Base-by-base conservation (phyloP, 1,140 invertebrate species). In the Leucophenga varia region DNA sequence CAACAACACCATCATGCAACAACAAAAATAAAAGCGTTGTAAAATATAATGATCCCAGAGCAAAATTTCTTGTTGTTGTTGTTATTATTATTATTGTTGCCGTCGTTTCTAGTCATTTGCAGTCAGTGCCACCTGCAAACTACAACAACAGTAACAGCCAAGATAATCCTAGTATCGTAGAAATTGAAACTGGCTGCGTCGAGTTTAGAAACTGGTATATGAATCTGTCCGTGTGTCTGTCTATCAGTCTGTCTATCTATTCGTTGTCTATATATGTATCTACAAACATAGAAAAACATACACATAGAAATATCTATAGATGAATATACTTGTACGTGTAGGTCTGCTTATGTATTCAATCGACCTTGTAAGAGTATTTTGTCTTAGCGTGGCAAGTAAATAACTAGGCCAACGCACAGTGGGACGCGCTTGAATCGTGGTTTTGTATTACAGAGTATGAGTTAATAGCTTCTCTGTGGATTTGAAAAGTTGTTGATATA, bases 121-220 rank as follows among this genome's bases (percentile, higher is more conserved):
- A 37, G n/a, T n/a, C n/a, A 37, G 49, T 63, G 52, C 49, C 63
- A 67, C 59, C 63, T 65, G 63, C 63, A 63, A 47, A 47, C 59
- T 54, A 50, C 54, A 50, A 47, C 55, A 49, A 28, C 43, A 41
- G 43, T 59, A 54, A 44, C 47, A 52, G 45, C 51, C n/a, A n/a
- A 67, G 59, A 68, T 67, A 67, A 67, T 67, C 63, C 63, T 64
- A 67, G 59, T 67, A n/a, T n/a, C n/a, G n/a, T n/a, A 67, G 63
- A 67, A 67, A 67, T 67, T 67, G 64, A 67, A 67, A 67, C 63
- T 67, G 65, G 63, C 63, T 68, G 64, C 56, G 63, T 59, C 63
- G 67, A 65, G 63, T 67, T 67, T 68, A 67, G 64, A 67, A 67
- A 67, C 63, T 67, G 63, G 63, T 67, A 68, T n/a, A n/a, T n/a